Conservation (phyloP, 2,888 invertebrate genomes). For the Zhengitettix transpicula region DNA sequence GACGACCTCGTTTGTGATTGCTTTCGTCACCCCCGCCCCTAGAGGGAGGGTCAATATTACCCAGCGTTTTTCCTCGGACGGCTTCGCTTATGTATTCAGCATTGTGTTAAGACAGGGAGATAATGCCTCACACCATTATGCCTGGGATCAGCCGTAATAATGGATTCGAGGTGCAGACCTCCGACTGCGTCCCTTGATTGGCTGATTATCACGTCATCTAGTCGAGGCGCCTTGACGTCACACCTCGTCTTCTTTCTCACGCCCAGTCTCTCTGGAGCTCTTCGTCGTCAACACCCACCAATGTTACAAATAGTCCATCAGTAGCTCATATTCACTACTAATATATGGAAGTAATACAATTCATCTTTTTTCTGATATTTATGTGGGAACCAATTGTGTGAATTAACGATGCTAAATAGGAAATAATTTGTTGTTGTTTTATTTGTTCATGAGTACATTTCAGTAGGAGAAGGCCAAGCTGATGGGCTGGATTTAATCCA, state of each 20-base stretch:
- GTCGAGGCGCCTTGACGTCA: background rate
- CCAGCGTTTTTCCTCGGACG: background rate
- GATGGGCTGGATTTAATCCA: too few species aligned
- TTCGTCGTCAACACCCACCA: background rate
- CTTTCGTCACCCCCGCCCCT: background rate
- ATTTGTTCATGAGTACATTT: too few species aligned
- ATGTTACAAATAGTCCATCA: too few species aligned
- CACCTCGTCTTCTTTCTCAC: background rate
- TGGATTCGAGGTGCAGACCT: background rate
- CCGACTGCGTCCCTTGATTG: conserved; percentile 1
- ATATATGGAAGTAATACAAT: too few species aligned
- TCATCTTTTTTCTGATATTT: too few species aligned
- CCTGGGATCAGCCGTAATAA: background rate
- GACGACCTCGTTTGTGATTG: background rate
- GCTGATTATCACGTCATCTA: conserved; percentile 2
- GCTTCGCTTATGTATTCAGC: background rate
- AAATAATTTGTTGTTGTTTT: too few species aligned
- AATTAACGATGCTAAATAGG: too few species aligned
- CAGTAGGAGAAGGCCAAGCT: too few species aligned
- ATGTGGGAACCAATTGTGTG: too few species aligned
- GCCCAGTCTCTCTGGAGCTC: background rate
- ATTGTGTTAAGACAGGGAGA: background rate
- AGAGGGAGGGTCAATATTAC: background rate
- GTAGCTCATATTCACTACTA: too few species aligned
- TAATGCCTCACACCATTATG: background rate